Percentiles rank a stretch among this genome's conserved stretches.
Evolutionary conservation across 1,140 invertebrate genomes (phyloP).

Genomic region (Dreissena rostriformis): DNA sequence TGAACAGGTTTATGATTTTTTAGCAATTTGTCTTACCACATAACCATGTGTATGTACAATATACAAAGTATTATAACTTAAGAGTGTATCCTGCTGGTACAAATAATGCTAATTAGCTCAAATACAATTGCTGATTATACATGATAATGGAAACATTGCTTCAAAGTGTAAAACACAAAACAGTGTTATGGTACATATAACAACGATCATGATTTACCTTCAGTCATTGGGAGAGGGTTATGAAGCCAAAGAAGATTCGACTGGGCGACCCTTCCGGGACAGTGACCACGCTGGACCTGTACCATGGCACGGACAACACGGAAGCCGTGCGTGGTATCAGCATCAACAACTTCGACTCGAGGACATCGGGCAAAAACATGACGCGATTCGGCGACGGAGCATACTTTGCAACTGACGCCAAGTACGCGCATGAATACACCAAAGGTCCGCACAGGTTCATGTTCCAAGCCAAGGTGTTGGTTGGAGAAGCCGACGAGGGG

Average conservation of each 20-base stretch:
- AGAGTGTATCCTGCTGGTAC: neutral
- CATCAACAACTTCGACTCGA: conserved; percentile 70
- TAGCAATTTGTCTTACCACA: neutral
- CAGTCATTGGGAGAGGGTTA: conserved; percentile 47
- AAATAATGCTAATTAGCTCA: neutral
- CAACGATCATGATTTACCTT: neutral
- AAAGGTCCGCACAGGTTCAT: conserved; percentile 55
- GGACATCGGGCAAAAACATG: conserved; percentile 66
- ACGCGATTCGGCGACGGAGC: conserved; percentile 72
- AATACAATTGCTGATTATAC: neutral
- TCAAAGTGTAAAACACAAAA: neutral
- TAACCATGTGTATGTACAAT: neutral
- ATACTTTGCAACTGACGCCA: conserved; percentile 73
- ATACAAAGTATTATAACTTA: neutral
- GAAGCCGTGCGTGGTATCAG: conserved; percentile 65
- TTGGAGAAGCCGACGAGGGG: conserved; percentile 68
- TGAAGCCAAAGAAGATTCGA: conserved; percentile 57
- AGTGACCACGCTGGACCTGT: conserved; percentile 59
- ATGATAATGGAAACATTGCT: neutral
- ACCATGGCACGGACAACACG: conserved; percentile 67
- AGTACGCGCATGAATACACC: conserved; percentile 66
- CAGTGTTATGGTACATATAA: too few species aligned
- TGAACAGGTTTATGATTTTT: neutral
- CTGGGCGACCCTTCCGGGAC: conserved; percentile 12
- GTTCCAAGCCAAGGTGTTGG: conserved; percentile 72